Evolutionary conservation across 2,888 invertebrate genomes (phyloP).

Genomic region (Oxytorus armatus): DNA sequence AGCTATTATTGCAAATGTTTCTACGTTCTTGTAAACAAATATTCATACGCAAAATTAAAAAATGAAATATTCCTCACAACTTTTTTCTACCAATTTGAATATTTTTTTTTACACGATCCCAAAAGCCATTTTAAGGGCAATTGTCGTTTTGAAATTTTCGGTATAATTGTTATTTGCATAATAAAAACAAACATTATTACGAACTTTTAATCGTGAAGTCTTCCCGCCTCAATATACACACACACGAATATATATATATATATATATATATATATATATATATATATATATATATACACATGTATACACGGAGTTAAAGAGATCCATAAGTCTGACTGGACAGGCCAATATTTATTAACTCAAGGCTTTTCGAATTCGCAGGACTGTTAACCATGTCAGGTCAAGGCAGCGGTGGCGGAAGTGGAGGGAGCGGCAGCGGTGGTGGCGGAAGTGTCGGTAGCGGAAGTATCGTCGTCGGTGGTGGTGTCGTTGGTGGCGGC

Average conservation of each 20-base stretch:
- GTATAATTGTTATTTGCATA: too few relatives aligned
- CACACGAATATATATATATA: constrained; percentile 31
- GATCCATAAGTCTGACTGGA: constrained; percentile 41
- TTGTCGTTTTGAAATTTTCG: too few relatives aligned
- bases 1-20: too few relatives aligned
- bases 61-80: too few relatives aligned
- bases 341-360: constrained; percentile 61
- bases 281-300: constrained; percentile 16
- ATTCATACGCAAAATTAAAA: too few relatives aligned
- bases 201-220: too few relatives aligned
- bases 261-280: constrained; percentile 21
- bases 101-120: too few relatives aligned
- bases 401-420: constrained; percentile 80
- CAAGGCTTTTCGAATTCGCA: constrained; percentile 73
- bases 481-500: constrained; percentile 73
- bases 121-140: too few relatives aligned
- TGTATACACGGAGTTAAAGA: constrained; percentile 43
- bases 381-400: constrained; percentile 84
- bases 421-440: constrained; percentile 74
- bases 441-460: constrained; percentile 79
- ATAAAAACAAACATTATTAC: too few relatives aligned
- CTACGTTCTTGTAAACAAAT: too few relatives aligned
- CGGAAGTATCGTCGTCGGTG: constrained; percentile 76
- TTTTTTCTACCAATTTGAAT: too few relatives aligned
- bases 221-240: too few relatives aligned